Conservation (phyloP, 2,113 vertebrate genomes). For the Canis aureus region DNA sequence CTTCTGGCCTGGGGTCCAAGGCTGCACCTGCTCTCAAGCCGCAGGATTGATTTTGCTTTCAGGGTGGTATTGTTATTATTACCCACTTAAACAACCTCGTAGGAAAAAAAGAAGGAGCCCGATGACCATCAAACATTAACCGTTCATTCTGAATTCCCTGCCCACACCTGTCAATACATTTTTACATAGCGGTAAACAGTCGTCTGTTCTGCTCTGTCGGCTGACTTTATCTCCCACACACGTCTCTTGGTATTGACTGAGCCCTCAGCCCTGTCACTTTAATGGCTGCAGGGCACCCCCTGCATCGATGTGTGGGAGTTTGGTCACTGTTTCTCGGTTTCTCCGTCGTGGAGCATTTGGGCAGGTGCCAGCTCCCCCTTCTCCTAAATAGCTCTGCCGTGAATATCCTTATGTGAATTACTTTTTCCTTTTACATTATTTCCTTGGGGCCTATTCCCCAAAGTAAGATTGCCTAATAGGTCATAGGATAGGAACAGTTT, state of each 20-base stretch:
- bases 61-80: slow-evolving; percentile 70
- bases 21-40: background rate
- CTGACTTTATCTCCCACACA: slow-evolving; percentile 63
- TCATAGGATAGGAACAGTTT: background rate
- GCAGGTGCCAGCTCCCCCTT: background rate
- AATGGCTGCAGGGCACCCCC: slow-evolving; percentile 40
- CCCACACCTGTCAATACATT: slow-evolving; percentile 71
- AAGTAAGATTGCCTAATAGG: slow-evolving; percentile 65
- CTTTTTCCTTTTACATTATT: slow-evolving; percentile 60
- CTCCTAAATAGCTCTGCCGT: slow-evolving; percentile 29
- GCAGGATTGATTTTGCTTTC: slow-evolving; percentile 69
- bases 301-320: background rate
- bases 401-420: slow-evolving; percentile 56
- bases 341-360: background rate
- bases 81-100: slow-evolving; percentile 78
- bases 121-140: slow-evolving; percentile 25
- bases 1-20: background rate
- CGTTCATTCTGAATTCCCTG: slow-evolving; percentile 21
- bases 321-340: slow-evolving; percentile 47
- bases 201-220: background rate
- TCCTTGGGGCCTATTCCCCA: slow-evolving; percentile 64
- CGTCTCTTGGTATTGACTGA: slow-evolving; percentile 65
- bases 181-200: slow-evolving; percentile 73
- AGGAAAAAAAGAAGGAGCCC: background rate
- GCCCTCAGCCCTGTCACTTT: slow-evolving; percentile 68